phyloP scores from a whole-genome alignment of 2,113 vertebrate genomes.

The Scalopus aquaticus region DNA sequence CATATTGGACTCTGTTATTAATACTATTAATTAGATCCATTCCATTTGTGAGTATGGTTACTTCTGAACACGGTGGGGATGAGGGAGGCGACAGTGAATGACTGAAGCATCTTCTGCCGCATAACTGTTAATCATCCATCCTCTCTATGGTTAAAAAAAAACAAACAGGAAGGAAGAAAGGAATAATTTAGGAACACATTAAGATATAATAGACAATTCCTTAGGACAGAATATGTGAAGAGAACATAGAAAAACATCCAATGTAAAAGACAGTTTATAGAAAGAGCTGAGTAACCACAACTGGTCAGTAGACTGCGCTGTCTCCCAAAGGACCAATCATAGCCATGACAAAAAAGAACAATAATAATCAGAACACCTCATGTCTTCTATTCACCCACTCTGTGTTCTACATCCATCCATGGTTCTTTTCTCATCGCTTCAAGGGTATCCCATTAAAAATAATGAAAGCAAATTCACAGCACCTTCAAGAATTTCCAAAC shows the following conservation, averaged over 20 bases:
- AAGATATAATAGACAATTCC: background rate
- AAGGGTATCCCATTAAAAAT: background rate
- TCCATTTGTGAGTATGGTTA: background rate
- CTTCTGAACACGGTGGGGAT: background rate
- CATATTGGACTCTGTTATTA: background rate
- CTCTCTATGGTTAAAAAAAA: background rate
- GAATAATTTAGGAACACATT: background rate
- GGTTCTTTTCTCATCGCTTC: background rate
- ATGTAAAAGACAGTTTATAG: background rate
- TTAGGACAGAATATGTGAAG: background rate
- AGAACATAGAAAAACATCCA: background rate
- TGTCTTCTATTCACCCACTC: too few relatives aligned
- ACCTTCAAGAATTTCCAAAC: background rate
- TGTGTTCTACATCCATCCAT: too few relatives aligned
- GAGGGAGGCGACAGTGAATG: background rate
- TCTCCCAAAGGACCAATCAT: fast-evolving
- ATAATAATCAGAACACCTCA: background rate
- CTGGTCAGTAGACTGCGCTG: background rate
- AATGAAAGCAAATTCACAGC: background rate
- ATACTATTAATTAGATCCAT: background rate
- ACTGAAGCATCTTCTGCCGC: background rate
- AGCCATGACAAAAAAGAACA: background rate
- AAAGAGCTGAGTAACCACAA: background rate
- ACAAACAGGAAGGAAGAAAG: background rate
- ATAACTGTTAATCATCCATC: background rate